Evolutionary conservation across 2,888 invertebrate genomes (phyloP).

Genomic region (Zygaena filipendulae): DNA sequence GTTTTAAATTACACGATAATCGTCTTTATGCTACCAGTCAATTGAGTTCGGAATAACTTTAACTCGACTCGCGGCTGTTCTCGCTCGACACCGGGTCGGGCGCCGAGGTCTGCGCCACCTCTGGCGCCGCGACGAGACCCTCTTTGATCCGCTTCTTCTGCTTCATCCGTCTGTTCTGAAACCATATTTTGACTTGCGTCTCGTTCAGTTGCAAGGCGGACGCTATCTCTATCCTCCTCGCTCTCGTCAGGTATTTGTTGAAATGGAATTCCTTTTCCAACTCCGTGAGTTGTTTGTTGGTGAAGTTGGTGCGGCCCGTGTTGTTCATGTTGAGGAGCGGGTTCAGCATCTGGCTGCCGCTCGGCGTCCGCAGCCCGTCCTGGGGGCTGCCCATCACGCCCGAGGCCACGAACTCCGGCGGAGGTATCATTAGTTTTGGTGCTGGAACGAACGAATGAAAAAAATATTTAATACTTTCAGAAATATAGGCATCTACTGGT

Average conservation of each 20-base stretch:
- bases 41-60: constrained; percentile 26
- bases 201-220: constrained; percentile 96
- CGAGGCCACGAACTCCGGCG: constrained; percentile 57
- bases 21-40: too few relatives aligned
- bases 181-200: constrained; percentile 98
- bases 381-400: constrained; percentile 60
- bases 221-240: constrained; percentile 97
- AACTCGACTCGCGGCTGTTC: constrained; percentile 78
- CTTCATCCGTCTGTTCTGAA: constrained; percentile 98
- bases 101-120: constrained; percentile 55
- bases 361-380: constrained; percentile 56
- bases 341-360: constrained; percentile 56
- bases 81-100: constrained; percentile 67
- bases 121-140: constrained; percentile 74
- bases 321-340: constrained; percentile 73
- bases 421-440: constrained; percentile 72
- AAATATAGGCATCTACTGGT: constrained; percentile 16
- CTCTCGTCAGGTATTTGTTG: constrained; percentile 97
- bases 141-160: constrained; percentile 98
- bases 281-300: constrained; percentile 98
- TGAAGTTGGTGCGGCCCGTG: constrained; percentile 97
- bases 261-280: constrained; percentile 99
- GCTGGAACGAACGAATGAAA: constrained; percentile 55
- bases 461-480: constrained; percentile 5
- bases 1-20: too few relatives aligned